These are phyloP conservation scores for Neosilurus mollespiculum DNA, from an alignment of 2,797 vertebrate species.

Conservation along the genomic window DNA sequence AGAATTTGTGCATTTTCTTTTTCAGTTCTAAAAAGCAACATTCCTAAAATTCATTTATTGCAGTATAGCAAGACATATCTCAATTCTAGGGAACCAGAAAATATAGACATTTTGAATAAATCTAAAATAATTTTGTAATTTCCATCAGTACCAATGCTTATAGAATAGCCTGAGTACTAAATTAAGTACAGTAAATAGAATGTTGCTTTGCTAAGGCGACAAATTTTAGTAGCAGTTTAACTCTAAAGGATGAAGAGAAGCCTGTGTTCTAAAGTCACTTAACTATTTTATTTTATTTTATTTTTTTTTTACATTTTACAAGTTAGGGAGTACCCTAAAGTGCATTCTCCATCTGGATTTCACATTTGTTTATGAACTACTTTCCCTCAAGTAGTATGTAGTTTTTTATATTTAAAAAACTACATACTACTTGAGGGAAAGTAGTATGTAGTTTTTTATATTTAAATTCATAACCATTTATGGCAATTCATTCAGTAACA, in stretches of 20 bases:
- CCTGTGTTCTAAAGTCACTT: not conserved
- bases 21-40: not conserved
- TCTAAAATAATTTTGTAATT: not conserved
- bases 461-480: conserved; percentile 1
- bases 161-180: not conserved
- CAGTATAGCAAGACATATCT: not conserved
- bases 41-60: not conserved
- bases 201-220: not conserved
- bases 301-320: not conserved
- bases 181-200: not conserved
- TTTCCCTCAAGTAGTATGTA: conserved; percentile 9
- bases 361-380: conserved; percentile 21
- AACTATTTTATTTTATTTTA: not conserved
- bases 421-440: too few relatives aligned
- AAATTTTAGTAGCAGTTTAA: not conserved
- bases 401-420: too few relatives aligned
- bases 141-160: too few relatives aligned
- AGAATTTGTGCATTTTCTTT: not conserved
- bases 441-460: conserved; percentile 20
- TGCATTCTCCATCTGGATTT: conserved; percentile 32
- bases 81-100: not conserved
- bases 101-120: not conserved
- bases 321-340: conserved; percentile 1
- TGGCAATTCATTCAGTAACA: conserved; percentile 1
- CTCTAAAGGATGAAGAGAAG: not conserved